Evolutionary conservation across 2,888 invertebrate genomes (phyloP), one percentile per base, ranked within the genome.

Genomic region (Cheilosia soror): DNA sequence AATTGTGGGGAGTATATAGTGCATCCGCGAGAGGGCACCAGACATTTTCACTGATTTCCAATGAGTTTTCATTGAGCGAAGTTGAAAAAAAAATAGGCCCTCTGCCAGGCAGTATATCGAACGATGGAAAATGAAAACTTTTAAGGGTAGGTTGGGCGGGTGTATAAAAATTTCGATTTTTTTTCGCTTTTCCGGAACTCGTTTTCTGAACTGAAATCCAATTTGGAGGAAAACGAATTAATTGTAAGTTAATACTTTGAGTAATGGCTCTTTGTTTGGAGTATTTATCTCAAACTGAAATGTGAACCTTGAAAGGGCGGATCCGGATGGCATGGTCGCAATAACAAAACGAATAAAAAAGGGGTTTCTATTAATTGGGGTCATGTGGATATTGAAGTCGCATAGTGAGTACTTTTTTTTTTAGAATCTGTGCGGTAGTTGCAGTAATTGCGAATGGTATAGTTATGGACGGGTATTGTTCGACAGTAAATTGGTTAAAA

Each of bases 221-320:
- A 81, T 77, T 85, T 77, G 55, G 66, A 55, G 37, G 42, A 79
- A 66, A 80, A 66, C 65, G 76, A 76, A 85, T 85, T 85, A 81
- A 85, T 85, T 85, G 84, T 76, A 85, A 85, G 81, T 85, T 81
- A 85, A 85, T 85, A 85, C 85, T 77, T 76, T 85, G 85, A 85
- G 72, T 81, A 77, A 81, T 85, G 81, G 71, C 47, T 71, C 76
- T 72, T 81, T 85, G 80, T 76, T 81, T 81, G 66, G 72, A 63
- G 72, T 76, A 81, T 81, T 77, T 85, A 85, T 81, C 76, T 77
- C 57, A 68, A 81, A 66, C n/a, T 62, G 62, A 20, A 58, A 69
- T 55, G 65, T 65, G 69, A 42, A 58, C 47, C n/a, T 51, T 33
- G 29, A 57, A 37, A 47, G 62, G 40, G 40, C 15, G 7, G 7